Base-by-base conservation (phyloP, 92 coral and sea anemone species). In the Porites cylindrica region DNA sequence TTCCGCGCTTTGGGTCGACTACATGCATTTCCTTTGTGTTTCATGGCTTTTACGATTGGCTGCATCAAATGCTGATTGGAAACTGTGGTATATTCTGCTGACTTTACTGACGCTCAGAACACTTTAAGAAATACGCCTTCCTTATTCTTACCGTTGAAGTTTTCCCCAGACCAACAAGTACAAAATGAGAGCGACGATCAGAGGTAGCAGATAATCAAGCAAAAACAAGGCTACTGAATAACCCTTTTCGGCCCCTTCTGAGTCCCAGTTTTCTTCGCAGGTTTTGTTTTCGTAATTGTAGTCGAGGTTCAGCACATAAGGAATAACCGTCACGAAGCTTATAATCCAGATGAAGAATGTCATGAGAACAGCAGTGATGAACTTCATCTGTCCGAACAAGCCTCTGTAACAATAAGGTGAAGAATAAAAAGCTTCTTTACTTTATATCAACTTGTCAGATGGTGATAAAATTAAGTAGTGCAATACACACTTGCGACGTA, bases 151-250 rank as follows among this genome's bases (percentile, higher is more conserved):
- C 98, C 86, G 76, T 54, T 66, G 71, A 70, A 94, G 89, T 59
- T 86, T 85, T 16, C 43, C 59, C 85, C 61, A 70, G 26, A 89
- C 79, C 19, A 86, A 53, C 58, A 90, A 18, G 86, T 18, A 85
- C 79, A 94, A 70, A 21, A 83, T 80, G 10, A 80, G 29, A 92
- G 92, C 78, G 1, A 73, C 84, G 47, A 94, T 50, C 18, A 94
- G 90, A n/a, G 98, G 98, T 19, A 92, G 85, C 20, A 83, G 85
- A 68, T 94, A 94, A 81, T 94, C 95, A 53, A 91, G n/a, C 67
- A 94, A 67, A 50, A 94, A 92, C 88, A 94, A 62, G 1, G 89
- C 77, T 19, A 94, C 78, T 17, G 95, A 92, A 88, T 94, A 94
- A 0, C 76, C 91, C 23, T 88, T 86, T 18, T 92, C 83, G 64